Base-by-base conservation (phyloP, 2,888 invertebrate genomes). In the Petrophora chlorosata region DNA sequence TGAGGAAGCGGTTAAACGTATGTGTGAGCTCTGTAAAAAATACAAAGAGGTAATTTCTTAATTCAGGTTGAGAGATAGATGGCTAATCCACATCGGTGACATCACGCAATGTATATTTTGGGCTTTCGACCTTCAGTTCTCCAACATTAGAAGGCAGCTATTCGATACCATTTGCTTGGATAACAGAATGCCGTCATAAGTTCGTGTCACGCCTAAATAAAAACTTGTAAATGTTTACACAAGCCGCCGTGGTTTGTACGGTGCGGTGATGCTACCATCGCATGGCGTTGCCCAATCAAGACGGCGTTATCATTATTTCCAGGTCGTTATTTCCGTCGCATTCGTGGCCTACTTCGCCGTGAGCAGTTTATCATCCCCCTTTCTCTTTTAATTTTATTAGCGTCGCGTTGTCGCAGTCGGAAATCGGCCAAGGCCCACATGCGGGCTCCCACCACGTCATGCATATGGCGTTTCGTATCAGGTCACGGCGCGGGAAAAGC, bases 371-470 rank as follows among this genome's bases (percentile, higher is more conserved):
- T 60, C 58, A 68, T 59, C 51, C 72, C 67, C 67, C 67, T 67
- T 65, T 61, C 52, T 58, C 61, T 56, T 48, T 43, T 33, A 67
- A 68, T 66, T 61, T 59, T 57, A 49, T 52, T 58, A 43, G 53
- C 59, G 62, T 70, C 68, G 66, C 64, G 54, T 41, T 32, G 63
- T 54, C 50, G 57, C 53, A 54, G 41, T 50, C 53, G 54, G 49
- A 74, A 65, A 66, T 70, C 64, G 74, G 73, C 71, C 75, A 70
- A 61, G 61, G 61, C 52, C 51, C 47, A 23, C 43, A 56, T 56
- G 63, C 65, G 67, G 63, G 67, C 68, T 64, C 67, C 64, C 70
- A 30, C 29, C 34, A 39, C 49, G 43, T 38, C 48, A 33, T 23
- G 29, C 39, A 49, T 29, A 44, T 50, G 49, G 43, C 43, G 43